Base-by-base conservation (phyloP, 2,888 invertebrate genomes). In the Ischnus inquisitorius region DNA sequence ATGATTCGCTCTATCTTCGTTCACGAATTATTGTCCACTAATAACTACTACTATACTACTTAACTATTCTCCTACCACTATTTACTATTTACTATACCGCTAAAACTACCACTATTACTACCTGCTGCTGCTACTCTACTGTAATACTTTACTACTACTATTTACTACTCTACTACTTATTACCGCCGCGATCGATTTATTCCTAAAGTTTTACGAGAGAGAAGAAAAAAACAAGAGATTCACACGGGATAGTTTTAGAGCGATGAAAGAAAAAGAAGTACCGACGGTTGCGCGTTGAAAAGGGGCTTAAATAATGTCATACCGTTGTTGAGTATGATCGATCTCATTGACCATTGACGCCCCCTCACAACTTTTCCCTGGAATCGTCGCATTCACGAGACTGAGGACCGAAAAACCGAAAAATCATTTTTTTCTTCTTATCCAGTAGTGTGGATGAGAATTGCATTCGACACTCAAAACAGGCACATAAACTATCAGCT, bases 331-430 rank as follows among this genome's bases (percentile, higher is more conserved):
- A 82, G 92, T 91, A 91, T 89, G 93, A 92, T 90, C 89, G 93
- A 93, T 93, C 93, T 93, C 93, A 93, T 92, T 93, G 92, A 93
- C 91, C 90, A 90, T 90, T 93, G 90, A 91, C 86, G 89, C 83
- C 60, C 76, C 71, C 68, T 41, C 16, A 46, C 46, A 43, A 51
- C 19, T 48, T 54, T 16, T 62, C 64, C 46, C 71, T n/a, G n/a
- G n/a, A n/a, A n/a, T n/a, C 71, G 41, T 54, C 48, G 43, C 62
- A 28, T 57, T 16, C n/a, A n/a, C n/a, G n/a, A n/a, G n/a, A n/a
- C n/a, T n/a, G n/a, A n/a, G n/a, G n/a, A n/a, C n/a, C n/a, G n/a
- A n/a, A n/a, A n/a, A n/a, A n/a, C n/a, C n/a, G n/a, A n/a, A n/a
- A n/a, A n/a, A n/a, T n/a, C n/a, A n/a, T n/a, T n/a, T n/a, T n/a